A percentile compares a stretch with the other conserved stretches of the same genome.
phyloP scores from a whole-genome alignment of 2,888 invertebrate species.

The Hirtodrosophila trivittata region DNA sequence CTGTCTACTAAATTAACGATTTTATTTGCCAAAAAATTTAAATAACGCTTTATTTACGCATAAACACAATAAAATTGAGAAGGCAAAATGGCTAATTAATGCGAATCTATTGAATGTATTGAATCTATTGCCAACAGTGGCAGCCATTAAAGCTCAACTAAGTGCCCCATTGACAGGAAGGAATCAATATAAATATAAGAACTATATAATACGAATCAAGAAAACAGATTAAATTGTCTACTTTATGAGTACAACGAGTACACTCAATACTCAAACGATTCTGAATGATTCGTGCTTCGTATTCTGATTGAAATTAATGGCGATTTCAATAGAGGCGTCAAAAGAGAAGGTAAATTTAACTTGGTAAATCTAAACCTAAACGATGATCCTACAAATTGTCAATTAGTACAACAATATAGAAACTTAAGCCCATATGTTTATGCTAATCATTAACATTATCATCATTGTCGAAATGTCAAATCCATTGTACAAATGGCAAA shows the following conservation, averaged over 20 bases:
- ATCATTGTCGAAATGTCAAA: slow-evolving; percentile 46
- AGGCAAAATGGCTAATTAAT: slow-evolving; percentile 60
- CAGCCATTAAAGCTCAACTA: slow-evolving; percentile 37
- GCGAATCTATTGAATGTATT: slow-evolving; percentile 38
- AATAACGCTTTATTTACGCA: slow-evolving; percentile 56
- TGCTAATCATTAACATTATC: slow-evolving; percentile 47
- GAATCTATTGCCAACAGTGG: slow-evolving; percentile 50
- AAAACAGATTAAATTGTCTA: slow-evolving; percentile 4
- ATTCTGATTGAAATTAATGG: slow-evolving; percentile 45
- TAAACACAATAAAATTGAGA: slow-evolving; percentile 61
- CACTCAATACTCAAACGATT: neutral
- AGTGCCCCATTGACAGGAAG: slow-evolving; percentile 30
- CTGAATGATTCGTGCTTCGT: neutral
- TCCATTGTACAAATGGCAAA: slow-evolving; percentile 24
- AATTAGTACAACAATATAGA: slow-evolving; percentile 49
- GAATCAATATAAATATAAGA: slow-evolving; percentile 3
- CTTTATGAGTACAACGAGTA: slow-evolving; percentile 4
- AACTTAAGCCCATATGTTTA: slow-evolving; percentile 23
- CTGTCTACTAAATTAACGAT: slow-evolving; percentile 49
- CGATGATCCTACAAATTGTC: slow-evolving; percentile 41
- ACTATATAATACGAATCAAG: neutral
- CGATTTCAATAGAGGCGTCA: slow-evolving; percentile 1
- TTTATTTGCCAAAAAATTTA: slow-evolving; percentile 45
- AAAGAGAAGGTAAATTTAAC: too few species aligned
- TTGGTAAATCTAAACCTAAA: neutral